Evolutionary conservation across 2,797 vertebrate species (phyloP).

Genomic region (Microctenopoma stevenorrisi): DNA sequence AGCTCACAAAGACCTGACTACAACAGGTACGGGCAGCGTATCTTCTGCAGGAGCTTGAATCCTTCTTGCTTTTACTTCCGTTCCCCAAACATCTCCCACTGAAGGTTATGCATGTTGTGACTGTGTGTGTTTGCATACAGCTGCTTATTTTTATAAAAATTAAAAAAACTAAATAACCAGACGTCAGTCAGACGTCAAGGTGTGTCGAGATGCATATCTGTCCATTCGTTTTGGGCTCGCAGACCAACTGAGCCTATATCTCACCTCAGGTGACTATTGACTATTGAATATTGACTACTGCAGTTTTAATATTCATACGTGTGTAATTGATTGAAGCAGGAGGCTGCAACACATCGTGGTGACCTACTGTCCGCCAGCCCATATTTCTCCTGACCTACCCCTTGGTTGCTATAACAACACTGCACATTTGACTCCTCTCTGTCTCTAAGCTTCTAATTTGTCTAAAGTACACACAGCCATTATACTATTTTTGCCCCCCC

Average conservation of each 20-base stretch:
- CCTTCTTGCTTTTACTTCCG: background rate
- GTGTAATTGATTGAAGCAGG: background rate
- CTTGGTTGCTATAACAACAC: conserved; percentile 59
- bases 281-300: background rate
- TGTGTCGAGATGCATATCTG: no score
- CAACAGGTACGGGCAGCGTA: background rate
- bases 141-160: background rate
- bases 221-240: no score
- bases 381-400: conserved; percentile 62
- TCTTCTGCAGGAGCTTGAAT: background rate
- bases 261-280: no score
- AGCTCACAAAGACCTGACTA: conserved; percentile 7
- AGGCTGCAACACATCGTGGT: conserved; percentile 34
- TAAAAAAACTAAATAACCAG: background rate
- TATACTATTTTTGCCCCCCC: conserved; percentile 70
- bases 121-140: background rate
- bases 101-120: background rate
- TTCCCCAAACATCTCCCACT: background rate
- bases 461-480: conserved; percentile 72
- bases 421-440: conserved; percentile 61
- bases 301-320: background rate
- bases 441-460: conserved; percentile 76
- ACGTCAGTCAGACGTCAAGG: no score
- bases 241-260: no score
- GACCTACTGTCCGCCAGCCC: conserved; percentile 64